These are phyloP conservation scores for Formica exsecta DNA, from an alignment of 1,140 invertebrate genomes.

Conservation along the genomic window DNA sequence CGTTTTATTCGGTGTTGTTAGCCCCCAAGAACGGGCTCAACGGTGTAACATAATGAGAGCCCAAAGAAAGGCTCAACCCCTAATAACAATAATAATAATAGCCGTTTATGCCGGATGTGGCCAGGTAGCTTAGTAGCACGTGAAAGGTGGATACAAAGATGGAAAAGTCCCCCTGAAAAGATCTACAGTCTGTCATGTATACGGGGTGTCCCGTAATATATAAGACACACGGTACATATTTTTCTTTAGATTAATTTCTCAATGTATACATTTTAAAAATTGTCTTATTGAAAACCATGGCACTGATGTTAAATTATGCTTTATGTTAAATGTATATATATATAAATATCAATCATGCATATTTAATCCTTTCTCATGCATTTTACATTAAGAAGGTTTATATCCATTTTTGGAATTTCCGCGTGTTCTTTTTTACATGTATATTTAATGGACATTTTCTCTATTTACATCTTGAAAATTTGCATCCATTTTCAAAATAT, in stretches of 20 bases:
- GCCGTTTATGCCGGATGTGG: constrained; percentile 69
- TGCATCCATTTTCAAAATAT: neutral
- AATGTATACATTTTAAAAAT: neutral
- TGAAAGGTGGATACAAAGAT: constrained; percentile 26
- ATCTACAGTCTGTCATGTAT: neutral
- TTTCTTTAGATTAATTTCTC: neutral
- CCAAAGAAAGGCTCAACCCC: constrained; percentile 63
- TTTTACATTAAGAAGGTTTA: too few species aligned
- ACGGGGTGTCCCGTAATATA: too few species aligned
- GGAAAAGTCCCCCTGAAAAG: constrained; percentile 1
- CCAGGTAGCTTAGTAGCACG: constrained; percentile 70
- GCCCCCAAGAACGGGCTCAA: constrained; percentile 26
- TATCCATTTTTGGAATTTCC: neutral
- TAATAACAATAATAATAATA: constrained; percentile 64
- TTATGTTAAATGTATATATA: too few species aligned
- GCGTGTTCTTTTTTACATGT: neutral
- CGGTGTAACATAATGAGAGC: constrained; percentile 69
- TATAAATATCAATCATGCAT: too few species aligned
- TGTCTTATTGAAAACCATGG: neutral
- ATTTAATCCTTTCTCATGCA: too few species aligned
- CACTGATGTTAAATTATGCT: neutral
- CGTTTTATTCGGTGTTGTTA: constrained; percentile 63
- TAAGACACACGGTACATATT: too few species aligned
- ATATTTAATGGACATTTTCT: neutral
- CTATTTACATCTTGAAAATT: neutral